Conservation (phyloP, 2,797 vertebrate species). For the Notamacropus eugenii region DNA sequence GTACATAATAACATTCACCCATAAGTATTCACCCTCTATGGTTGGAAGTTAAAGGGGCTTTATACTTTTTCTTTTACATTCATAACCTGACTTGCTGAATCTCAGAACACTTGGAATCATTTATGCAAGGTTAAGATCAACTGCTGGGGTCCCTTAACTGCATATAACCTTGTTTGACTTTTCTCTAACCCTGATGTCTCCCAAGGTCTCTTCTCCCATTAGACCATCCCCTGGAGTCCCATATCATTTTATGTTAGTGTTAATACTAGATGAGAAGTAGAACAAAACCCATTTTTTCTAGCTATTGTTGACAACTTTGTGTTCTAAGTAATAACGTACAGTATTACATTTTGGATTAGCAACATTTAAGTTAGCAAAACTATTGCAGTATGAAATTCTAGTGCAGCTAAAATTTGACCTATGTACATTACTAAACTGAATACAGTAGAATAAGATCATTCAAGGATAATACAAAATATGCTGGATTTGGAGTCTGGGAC, state of each 20-base stretch:
- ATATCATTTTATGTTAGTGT: conserved; percentile 1
- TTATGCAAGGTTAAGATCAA: conserved; percentile 14
- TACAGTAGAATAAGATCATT: background rate
- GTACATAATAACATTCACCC: background rate
- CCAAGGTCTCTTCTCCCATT: conserved; percentile 2
- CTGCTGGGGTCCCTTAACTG: background rate
- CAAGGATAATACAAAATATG: background rate
- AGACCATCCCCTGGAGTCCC: background rate
- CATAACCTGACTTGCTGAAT: background rate
- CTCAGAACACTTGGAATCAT: background rate
- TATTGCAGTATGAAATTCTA: conserved; percentile 2
- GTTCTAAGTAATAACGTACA: conserved; percentile 10
- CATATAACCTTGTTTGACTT: conserved; percentile 7
- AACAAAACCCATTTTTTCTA: background rate
- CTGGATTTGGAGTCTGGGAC: background rate
- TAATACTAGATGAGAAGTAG: background rate
- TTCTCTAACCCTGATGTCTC: background rate
- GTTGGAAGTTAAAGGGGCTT: background rate
- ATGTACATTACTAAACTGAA: background rate
- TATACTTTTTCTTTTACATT: background rate
- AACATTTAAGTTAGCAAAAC: background rate
- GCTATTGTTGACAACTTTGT: conserved; percentile 6
- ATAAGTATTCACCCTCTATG: background rate
- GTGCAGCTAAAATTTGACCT: background rate
- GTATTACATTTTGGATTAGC: conserved; percentile 1